A percentile compares a stretch with the other conserved stretches of the same genome.
Conservation (phyloP, 2,113 vertebrate species). For the Malaclemys terrapin region DNA sequence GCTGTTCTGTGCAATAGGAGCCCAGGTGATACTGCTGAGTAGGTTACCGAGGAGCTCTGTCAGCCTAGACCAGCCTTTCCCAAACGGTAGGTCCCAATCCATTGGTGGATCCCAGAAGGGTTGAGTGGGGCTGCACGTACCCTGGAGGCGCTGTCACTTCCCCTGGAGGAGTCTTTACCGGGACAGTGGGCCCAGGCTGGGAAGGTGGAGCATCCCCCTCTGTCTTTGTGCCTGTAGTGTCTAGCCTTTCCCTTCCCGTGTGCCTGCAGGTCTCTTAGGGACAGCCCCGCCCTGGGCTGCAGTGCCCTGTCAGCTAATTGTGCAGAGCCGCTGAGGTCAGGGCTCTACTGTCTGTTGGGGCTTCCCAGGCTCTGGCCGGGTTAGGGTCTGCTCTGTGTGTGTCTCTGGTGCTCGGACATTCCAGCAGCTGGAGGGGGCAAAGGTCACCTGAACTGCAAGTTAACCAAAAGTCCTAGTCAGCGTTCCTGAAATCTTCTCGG, state of each 20-base stretch:
- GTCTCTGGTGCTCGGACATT: neutral
- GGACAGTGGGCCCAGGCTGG: neutral
- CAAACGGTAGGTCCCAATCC: neutral
- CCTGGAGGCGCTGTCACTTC: neutral
- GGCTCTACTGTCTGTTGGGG: neutral
- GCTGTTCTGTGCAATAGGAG: neutral
- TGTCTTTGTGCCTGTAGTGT: neutral
- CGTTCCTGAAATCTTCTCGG: neutral
- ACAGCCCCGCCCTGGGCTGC: neutral
- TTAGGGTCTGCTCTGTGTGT: neutral
- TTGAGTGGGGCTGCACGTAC: neutral
- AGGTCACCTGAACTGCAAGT: neutral
- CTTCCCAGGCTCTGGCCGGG: conserved; percentile 54
- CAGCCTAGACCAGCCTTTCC: neutral
- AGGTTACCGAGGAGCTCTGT: neutral
- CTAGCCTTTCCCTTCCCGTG: neutral
- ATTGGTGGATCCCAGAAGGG: neutral
- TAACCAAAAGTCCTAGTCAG: neutral
- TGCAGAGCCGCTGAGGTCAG: neutral
- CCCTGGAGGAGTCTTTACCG: neutral
- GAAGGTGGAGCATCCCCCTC: neutral
- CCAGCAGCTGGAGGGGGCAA: rapidly evolving
- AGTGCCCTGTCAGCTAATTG: neutral
- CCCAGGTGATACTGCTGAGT: neutral
- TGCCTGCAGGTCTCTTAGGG: neutral